Evolutionary conservation across 1,140 invertebrate species (phyloP).

Genomic region (Drosophila kohkoa): DNA sequence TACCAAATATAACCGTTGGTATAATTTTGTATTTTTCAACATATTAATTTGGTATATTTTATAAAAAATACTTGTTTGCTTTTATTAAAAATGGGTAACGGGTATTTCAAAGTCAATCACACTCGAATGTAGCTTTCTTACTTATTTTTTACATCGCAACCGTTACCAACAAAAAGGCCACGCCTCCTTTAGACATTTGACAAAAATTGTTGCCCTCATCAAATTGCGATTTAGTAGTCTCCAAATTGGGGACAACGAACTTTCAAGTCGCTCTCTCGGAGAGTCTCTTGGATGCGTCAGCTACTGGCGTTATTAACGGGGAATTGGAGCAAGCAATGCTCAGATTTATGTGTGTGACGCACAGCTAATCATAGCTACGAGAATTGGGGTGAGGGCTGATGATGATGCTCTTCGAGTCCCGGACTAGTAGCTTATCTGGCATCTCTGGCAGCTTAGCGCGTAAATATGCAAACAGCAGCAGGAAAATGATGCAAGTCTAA

Average conservation of each 20-base stretch:
- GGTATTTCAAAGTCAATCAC: no score
- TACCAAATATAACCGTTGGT: no score
- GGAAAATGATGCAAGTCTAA: slow-evolving; percentile 6
- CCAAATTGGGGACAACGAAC: slow-evolving; percentile 74
- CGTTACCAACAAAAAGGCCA: slow-evolving; percentile 13
- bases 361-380: slow-evolving; percentile 30
- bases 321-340: slow-evolving; percentile 60
- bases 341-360: slow-evolving; percentile 42
- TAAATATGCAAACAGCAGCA: slow-evolving; percentile 34
- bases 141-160: slow-evolving; percentile 24
- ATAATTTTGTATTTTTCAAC: no score
- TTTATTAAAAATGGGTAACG: no score
- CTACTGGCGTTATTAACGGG: slow-evolving; percentile 47
- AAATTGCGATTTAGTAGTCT: slow-evolving; percentile 43
- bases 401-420: no score
- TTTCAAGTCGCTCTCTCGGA: slow-evolving; percentile 26
- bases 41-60: no score
- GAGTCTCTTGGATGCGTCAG: slow-evolving; percentile 9
- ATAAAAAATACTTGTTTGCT: no score
- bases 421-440: slow-evolving; percentile 23
- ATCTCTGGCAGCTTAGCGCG: slow-evolving; percentile 17
- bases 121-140: no score
- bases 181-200: slow-evolving; percentile 34
- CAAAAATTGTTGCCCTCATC: slow-evolving; percentile 48
- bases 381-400: neutral